phyloP scores from a whole-genome alignment of 2,797 vertebrate species.

The Lutjanus argentimaculatus region DNA sequence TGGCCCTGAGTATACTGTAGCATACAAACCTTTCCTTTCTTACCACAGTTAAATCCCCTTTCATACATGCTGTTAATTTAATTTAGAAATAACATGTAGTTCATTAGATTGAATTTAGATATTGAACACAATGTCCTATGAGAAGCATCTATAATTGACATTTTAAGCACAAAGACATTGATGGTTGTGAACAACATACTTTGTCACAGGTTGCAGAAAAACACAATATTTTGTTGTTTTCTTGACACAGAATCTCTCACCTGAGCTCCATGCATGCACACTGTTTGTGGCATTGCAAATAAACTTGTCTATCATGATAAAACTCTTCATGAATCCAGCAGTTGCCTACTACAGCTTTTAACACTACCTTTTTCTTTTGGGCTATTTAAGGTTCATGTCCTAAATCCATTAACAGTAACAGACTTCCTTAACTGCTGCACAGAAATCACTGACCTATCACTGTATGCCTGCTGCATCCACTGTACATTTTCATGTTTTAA shows the following conservation, averaged over 20 bases:
- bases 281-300: conserved; percentile 16
- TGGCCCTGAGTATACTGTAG: too few species aligned
- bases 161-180: background rate
- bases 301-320: conserved; percentile 17
- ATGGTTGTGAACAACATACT: background rate
- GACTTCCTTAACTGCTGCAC: background rate
- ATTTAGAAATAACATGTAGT: background rate
- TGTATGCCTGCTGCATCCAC: background rate
- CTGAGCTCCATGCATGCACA: background rate
- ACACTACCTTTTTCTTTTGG: background rate
- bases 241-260: conserved; percentile 16
- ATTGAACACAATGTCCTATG: too few species aligned
- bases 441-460: background rate
- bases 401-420: background rate
- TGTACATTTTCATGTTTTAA: background rate
- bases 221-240: background rate
- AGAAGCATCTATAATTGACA: too few species aligned
- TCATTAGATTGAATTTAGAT: too few species aligned
- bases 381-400: background rate
- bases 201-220: background rate
- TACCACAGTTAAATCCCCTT: background rate
- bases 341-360: background rate
- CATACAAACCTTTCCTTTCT: background rate
- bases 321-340: conserved; percentile 16
- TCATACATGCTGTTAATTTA: background rate